phyloP scores from a whole-genome alignment of 1,140 invertebrate species.

The Cotesia typhae region DNA sequence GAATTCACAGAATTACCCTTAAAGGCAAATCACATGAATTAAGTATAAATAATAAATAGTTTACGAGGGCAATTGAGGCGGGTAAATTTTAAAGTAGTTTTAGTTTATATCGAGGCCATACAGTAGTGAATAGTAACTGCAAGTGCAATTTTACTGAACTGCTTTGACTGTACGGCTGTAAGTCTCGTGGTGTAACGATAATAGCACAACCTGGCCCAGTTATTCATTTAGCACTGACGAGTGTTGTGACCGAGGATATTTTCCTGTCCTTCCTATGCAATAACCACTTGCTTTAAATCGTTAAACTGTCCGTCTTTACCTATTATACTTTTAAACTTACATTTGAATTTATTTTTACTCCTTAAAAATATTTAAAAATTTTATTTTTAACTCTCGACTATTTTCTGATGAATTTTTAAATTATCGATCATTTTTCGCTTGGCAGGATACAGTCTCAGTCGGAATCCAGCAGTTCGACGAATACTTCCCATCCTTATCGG shows the following conservation, averaged over 20 bases:
- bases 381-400: background rate
- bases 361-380: conserved; percentile 1
- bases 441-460: conserved; percentile 62
- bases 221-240: conserved; percentile 53
- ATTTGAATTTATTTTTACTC: background rate
- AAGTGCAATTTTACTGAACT: conserved; percentile 19
- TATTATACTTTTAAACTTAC: background rate
- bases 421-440: conserved; percentile 34
- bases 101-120: conserved; percentile 16
- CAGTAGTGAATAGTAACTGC: background rate
- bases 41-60: conserved; percentile 2
- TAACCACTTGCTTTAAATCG: conserved; percentile 21
- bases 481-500: conserved; percentile 74
- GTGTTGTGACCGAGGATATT: conserved; percentile 41
- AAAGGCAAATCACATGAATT: too few species aligned
- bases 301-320: conserved; percentile 4
- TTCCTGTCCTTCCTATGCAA: conserved; percentile 23
- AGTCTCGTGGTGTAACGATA: conserved; percentile 48
- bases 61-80: conserved; percentile 4
- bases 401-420: background rate
- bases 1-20: too few species aligned
- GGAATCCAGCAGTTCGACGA: conserved; percentile 61
- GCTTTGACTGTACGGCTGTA: background rate
- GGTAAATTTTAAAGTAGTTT: conserved; percentile 28
- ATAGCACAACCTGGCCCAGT: conserved; percentile 58